Evolutionary conservation across 2,888 invertebrate genomes (phyloP).

Genomic region (Heliconius cydno): DNA sequence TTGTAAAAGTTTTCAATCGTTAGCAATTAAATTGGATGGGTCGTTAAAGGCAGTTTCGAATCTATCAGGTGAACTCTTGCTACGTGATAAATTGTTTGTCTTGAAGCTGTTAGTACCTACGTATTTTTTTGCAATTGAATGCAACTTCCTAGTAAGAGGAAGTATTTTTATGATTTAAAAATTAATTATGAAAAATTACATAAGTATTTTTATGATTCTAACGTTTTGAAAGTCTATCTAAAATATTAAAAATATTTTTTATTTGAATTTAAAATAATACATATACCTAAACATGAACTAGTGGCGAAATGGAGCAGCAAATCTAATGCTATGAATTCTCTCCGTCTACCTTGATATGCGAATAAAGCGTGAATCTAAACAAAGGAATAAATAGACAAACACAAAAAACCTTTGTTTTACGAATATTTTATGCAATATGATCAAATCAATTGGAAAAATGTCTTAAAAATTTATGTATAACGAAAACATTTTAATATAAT

Average conservation of each 20-base stretch:
- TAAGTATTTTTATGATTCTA: no score
- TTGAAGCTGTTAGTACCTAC: neutral
- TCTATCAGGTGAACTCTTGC: conserved; percentile 31
- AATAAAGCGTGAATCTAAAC: neutral
- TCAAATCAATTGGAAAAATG: neutral
- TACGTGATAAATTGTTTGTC: conserved; percentile 14
- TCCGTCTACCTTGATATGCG: no score
- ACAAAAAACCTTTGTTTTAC: no score
- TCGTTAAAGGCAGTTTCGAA: conserved; percentile 28
- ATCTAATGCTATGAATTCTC: neutral
- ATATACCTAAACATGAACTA: no score
- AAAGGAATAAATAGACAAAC: neutral
- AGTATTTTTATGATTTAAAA: neutral
- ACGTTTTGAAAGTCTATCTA: no score
- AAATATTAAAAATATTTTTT: no score
- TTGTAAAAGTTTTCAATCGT: conserved; percentile 32
- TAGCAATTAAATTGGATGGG: conserved; percentile 31
- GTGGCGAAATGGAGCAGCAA: no score
- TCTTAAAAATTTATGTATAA: neutral
- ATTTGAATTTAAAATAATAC: no score
- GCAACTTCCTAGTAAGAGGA: neutral
- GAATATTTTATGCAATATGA: no score
- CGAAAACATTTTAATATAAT: neutral
- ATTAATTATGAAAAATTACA: no score
- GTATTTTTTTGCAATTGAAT: neutral